phyloP scores from a whole-genome alignment of 2,113 vertebrate species.

The Cyprinus carpio region DNA sequence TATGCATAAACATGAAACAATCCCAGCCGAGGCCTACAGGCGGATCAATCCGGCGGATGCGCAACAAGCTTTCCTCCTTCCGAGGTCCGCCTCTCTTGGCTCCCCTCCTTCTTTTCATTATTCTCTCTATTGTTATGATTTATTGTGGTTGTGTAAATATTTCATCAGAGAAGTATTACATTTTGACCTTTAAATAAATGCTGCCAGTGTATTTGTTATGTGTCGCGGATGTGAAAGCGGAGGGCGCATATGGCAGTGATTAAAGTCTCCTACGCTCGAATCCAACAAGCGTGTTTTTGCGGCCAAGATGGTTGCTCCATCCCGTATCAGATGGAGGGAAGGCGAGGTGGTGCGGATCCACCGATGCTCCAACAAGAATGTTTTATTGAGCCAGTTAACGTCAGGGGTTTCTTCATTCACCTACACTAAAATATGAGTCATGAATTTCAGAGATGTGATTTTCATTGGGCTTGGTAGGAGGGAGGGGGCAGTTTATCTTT shows the following conservation, averaged over 20 bases:
- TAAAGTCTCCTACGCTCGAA: conserved; percentile 48
- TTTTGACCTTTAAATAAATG: conserved; percentile 66
- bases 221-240: conserved; percentile 45
- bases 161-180: conserved; percentile 65
- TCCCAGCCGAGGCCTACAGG: conserved; percentile 31
- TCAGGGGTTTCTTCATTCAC: conserved; percentile 42
- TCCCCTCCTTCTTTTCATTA: conserved; percentile 51
- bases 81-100: not conserved
- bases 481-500: conserved; percentile 43
- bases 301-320: conserved; percentile 3
- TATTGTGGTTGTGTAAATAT: conserved; percentile 66
- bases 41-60: conserved; percentile 45
- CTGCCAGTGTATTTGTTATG: conserved; percentile 53
- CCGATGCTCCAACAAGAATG: conserved; percentile 44
- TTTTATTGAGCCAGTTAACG: conserved; percentile 54
- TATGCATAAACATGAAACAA: conserved; percentile 55
- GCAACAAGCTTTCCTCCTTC: conserved; percentile 12
- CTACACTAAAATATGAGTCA: conserved; percentile 51
- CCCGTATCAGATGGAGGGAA: conserved; percentile 11
- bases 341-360: not conserved
- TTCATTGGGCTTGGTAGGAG: conserved; percentile 24
- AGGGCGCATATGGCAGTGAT: conserved; percentile 52
- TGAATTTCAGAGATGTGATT: conserved; percentile 49
- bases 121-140: conserved; percentile 58
- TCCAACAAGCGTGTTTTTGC: conserved; percentile 35